Evolutionary conservation across 2,888 invertebrate species (phyloP).

Genomic region (Atrina japonica): DNA sequence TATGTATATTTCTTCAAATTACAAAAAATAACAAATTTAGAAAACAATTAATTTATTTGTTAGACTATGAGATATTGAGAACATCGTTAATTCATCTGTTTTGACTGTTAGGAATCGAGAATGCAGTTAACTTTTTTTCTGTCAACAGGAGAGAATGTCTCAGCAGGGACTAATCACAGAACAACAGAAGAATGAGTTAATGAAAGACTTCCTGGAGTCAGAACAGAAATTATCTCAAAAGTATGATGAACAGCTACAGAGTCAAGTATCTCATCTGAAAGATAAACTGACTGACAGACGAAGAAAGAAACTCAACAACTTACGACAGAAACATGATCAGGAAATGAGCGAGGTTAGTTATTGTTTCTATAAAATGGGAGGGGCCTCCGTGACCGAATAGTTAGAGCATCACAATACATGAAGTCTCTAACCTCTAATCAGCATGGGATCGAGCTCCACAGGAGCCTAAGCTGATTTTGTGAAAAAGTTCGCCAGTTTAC

Average conservation of each 20-base stretch:
- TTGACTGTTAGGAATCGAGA: no score
- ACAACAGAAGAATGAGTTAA: conserved; percentile 59
- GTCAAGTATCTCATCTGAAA: conserved; percentile 66
- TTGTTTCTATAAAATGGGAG: not conserved
- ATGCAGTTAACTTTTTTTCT: not conserved
- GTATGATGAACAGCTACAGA: conserved; percentile 59
- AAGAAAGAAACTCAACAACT: conserved; percentile 59
- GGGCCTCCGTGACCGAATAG: no score
- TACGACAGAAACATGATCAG: conserved; percentile 70
- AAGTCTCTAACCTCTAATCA: no score
- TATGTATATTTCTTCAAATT: no score
- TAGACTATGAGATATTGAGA: no score
- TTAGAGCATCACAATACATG: no score
- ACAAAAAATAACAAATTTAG: no score
- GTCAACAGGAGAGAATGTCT: conserved; percentile 62
- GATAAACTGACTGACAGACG: conserved; percentile 67
- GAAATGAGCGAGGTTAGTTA: conserved; percentile 69
- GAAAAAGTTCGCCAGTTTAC: no score
- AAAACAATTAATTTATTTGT: no score
- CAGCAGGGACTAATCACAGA: conserved; percentile 66
- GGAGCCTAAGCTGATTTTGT: no score
- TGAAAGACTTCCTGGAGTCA: conserved; percentile 63
- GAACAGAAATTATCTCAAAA: conserved; percentile 58
- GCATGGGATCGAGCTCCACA: no score
- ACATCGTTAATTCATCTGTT: no score